Percentiles rank a stretch among this genome's conserved stretches.
Conservation (phyloP, 1,140 invertebrate genomes). For the Cyclargus thomasi region DNA sequence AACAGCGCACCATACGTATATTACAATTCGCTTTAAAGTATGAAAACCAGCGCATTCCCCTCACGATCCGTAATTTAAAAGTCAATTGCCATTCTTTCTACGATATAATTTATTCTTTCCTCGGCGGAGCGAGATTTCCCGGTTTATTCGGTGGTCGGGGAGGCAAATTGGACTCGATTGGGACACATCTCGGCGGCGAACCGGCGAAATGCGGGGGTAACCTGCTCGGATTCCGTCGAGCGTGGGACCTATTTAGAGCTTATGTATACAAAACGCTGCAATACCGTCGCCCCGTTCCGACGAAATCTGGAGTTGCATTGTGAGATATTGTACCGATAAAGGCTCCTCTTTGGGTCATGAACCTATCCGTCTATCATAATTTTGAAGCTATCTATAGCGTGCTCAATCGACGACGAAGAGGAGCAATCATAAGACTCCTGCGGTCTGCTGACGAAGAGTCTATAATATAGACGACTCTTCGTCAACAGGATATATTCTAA, state of each 20-base stretch:
- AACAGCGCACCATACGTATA: neutral
- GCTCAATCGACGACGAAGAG: no score
- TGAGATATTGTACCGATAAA: neutral
- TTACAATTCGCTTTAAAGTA: neutral
- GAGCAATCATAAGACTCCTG: no score
- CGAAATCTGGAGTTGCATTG: neutral
- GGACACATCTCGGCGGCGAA: conserved; percentile 64
- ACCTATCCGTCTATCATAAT: no score
- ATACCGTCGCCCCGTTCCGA: neutral
- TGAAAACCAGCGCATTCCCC: neutral
- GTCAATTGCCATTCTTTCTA: conserved; percentile 32
- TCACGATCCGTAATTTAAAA: conserved; percentile 36
- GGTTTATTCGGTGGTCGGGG: conserved; percentile 59
- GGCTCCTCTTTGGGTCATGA: no score
- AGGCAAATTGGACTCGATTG: conserved; percentile 70
- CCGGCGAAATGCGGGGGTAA: conserved; percentile 60
- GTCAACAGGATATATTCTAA: no score
- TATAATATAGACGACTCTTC: no score
- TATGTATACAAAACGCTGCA: conserved; percentile 28
- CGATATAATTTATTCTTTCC: conserved; percentile 61
- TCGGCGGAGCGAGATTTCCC: conserved; percentile 56
- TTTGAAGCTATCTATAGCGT: no score
- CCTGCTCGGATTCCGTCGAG: conserved; percentile 50
- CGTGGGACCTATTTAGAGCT: conserved; percentile 49
- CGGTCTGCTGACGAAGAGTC: no score